Conservation (phyloP, 2,888 invertebrate genomes). For the Platypus cylindrus region DNA sequence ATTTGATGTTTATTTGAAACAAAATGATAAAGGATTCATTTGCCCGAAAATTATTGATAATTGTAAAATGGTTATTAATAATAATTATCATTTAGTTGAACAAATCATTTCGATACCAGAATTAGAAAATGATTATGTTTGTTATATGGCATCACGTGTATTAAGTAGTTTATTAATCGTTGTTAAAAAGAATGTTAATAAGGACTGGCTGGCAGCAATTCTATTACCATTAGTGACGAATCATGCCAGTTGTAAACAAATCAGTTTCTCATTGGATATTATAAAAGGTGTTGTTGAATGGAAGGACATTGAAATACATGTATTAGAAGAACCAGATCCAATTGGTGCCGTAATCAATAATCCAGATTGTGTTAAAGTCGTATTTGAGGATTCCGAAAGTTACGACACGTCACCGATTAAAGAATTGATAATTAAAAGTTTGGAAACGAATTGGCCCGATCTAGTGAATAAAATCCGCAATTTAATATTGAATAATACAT, state of each 20-base stretch:
- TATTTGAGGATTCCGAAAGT: slow-evolving; percentile 66
- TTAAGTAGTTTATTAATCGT: slow-evolving; percentile 73
- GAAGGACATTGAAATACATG: slow-evolving; percentile 72
- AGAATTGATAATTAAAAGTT: slow-evolving; percentile 70
- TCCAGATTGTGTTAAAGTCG: slow-evolving; percentile 43
- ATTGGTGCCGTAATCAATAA: slow-evolving; percentile 24
- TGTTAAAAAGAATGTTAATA: slow-evolving; percentile 68
- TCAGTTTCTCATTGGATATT: slow-evolving; percentile 72
- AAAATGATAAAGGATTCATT: slow-evolving; percentile 68
- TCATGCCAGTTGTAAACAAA: slow-evolving; percentile 55
- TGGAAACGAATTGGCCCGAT: slow-evolving; percentile 75
- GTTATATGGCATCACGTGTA: slow-evolving; percentile 67
- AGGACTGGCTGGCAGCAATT: slow-evolving; percentile 66
- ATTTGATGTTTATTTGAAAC: slow-evolving; percentile 74
- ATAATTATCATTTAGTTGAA: slow-evolving; percentile 72
- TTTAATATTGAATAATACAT: slow-evolving; percentile 42
- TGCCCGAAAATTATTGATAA: slow-evolving; percentile 70
- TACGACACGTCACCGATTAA: slow-evolving; percentile 79
- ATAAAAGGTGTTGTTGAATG: slow-evolving; percentile 80
- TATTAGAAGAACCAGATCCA: slow-evolving; percentile 52
- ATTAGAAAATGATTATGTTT: slow-evolving; percentile 66
- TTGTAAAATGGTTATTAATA: slow-evolving; percentile 65
- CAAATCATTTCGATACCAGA: slow-evolving; percentile 70
- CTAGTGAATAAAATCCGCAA: slow-evolving; percentile 59
- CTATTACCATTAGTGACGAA: slow-evolving; percentile 58